Evolutionary conservation across 1,140 invertebrate species (phyloP).

Genomic region (Mactra quadrangularis): DNA sequence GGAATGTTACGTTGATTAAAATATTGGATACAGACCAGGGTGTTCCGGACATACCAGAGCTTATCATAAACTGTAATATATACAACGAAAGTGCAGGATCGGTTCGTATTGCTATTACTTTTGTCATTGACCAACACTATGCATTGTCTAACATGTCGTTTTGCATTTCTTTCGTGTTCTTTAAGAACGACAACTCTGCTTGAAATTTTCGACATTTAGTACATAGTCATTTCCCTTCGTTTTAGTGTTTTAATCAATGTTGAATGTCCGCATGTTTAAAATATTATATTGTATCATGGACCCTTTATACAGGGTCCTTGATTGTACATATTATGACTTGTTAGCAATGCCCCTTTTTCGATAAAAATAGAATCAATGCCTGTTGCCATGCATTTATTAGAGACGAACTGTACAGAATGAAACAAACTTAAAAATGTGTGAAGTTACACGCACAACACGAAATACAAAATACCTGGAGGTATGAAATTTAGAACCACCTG

Average conservation of each 20-base stretch:
- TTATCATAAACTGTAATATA: constrained; percentile 8
- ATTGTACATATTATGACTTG: neutral
- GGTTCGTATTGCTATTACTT: neutral
- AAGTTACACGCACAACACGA: no score
- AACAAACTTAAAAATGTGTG: no score
- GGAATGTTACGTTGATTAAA: constrained; percentile 10
- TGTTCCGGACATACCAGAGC: neutral
- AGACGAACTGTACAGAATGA: neutral
- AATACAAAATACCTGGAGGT: no score
- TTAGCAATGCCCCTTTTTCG: neutral
- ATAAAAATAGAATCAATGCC: neutral
- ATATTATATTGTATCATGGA: no score
- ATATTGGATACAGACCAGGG: constrained; percentile 21
- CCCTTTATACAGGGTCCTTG: no score
- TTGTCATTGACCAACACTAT: neutral
- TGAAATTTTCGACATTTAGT: neutral
- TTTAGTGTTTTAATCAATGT: no score
- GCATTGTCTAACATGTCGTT: neutral
- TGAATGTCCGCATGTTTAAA: no score
- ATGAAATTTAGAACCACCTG: no score
- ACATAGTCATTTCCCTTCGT: neutral
- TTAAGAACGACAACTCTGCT: neutral
- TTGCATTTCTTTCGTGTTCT: neutral
- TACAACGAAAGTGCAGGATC: neutral
- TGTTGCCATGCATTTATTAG: neutral